A percentile compares a stretch with the other conserved stretches of the same genome.
These are phyloP conservation scores for Anser cygnoides DNA, from an alignment of 2,113 vertebrate genomes.

Conservation along the genomic window DNA sequence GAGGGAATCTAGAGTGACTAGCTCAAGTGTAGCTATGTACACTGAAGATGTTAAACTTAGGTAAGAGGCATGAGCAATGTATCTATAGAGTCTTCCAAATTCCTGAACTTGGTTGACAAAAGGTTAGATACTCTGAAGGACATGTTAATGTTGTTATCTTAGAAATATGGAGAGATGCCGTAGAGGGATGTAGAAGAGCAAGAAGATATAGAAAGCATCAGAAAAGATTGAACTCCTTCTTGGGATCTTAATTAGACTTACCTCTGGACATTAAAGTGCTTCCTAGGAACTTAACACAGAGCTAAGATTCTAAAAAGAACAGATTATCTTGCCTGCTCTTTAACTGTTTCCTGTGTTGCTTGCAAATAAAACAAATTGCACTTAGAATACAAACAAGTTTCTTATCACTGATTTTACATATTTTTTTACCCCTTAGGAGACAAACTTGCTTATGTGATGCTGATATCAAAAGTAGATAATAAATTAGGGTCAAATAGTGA, in stretches of 20 bases:
- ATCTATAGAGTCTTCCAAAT: background rate
- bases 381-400: background rate
- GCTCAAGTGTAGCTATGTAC: background rate
- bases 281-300: background rate
- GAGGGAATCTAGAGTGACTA: background rate
- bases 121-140: background rate
- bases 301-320: background rate
- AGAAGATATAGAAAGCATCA: background rate
- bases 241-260: background rate
- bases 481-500: background rate
- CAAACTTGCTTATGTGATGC: background rate
- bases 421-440: background rate
- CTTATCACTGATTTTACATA: background rate
- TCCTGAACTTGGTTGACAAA: background rate
- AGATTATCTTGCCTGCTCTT: background rate
- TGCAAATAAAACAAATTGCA: background rate
- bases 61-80: background rate
- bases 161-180: background rate
- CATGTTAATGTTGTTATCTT: background rate
- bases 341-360: background rate
- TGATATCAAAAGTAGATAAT: background rate
- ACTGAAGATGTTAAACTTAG: background rate
- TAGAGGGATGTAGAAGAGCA: rapidly evolving
- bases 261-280: background rate
- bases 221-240: background rate